Evolutionary conservation across 2,888 invertebrate genomes (phyloP), one percentile per base, ranked within the genome.

Genomic region (Argynnis bischoffii): DNA sequence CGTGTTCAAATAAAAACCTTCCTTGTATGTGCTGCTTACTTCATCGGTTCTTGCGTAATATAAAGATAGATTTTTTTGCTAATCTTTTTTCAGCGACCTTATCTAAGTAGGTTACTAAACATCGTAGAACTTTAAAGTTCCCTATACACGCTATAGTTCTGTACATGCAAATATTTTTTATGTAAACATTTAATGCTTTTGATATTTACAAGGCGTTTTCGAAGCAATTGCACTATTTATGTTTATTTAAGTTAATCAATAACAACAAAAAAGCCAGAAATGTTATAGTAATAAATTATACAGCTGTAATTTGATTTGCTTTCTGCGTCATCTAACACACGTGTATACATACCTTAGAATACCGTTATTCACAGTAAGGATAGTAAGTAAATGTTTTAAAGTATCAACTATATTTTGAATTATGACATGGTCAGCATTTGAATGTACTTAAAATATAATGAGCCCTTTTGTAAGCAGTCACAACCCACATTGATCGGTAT

Each of bases 1-100:
- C 55, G 48, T 65, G 53, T 53, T 18, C 18, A 46, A 55, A 60
- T 64, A 53, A 53, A 41, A 64, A 48, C 16, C 48, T 55, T 59
- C 35, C 35, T 73, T 77, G 75, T 60, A 21, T 59, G 50, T 50
- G 16, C 8, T 8, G 41, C 21, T 66, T 54, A 26, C 57, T 66
- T 66, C 59, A 61, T 61, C 61, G 48, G n/a, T 21, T 46, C 8
- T 26, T 63, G 54, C 63, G 63, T 26, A 61, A 61, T 51, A 51
- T 14, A 15, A 4, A 35, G 35, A 21, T 21, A 35, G 26, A 6
- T 21, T 50, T 53, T 65, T 47, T 47, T 54, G 18, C 18, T 47
- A n/a, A 6, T 54, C 54, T 18, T 60, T 57, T 59, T 16, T 53
- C 47, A 18, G 51, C 35, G 59, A 53, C 53, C 59, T 66, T 54